A percentile compares a stretch with the other conserved stretches of the same genome.
phyloP scores from a whole-genome alignment of 2,888 invertebrate genomes.

The Icerya purchasi region DNA sequence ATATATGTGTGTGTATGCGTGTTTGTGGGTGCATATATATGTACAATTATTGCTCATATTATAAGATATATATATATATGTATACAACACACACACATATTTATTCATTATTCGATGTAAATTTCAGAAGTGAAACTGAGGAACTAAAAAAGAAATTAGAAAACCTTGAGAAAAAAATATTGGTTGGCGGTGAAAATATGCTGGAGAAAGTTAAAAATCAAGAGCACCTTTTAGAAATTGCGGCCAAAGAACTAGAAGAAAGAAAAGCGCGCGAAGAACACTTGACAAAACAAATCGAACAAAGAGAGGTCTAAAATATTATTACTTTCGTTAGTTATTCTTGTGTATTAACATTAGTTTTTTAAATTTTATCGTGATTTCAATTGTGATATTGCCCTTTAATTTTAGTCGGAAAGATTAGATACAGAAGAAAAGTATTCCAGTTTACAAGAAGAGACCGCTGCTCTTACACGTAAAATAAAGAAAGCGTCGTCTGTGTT shows the following conservation, averaged over 20 bases:
- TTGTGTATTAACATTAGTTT: too few relatives aligned
- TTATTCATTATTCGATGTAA: too few relatives aligned
- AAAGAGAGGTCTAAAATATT: conserved; percentile 75
- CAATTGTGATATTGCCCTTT: neutral
- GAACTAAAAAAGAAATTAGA: conserved; percentile 45
- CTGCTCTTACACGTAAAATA: conserved; percentile 77
- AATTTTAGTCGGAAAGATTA: conserved; percentile 52
- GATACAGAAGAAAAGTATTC: conserved; percentile 90
- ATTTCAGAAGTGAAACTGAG: conserved; percentile 19
- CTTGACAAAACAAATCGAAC: conserved; percentile 56
- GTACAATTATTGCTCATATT: too few relatives aligned
- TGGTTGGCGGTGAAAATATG: conserved; percentile 94
- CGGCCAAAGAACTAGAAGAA: conserved; percentile 58
- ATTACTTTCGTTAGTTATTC: too few relatives aligned
- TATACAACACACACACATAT: too few relatives aligned
- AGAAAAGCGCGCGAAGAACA: conserved; percentile 57
- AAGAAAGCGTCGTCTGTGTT: conserved; percentile 71
- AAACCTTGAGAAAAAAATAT: conserved; percentile 79
- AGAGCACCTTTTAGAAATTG: conserved; percentile 66
- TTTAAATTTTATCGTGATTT: neutral
- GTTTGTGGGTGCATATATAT: too few relatives aligned
- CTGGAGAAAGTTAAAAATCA: conserved; percentile 92
- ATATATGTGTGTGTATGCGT: too few relatives aligned
- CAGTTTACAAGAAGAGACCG: conserved; percentile 80
- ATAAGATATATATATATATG: too few relatives aligned